Percentiles rank a stretch among this genome's conserved stretches.
Evolutionary conservation across 2,113 vertebrate species (phyloP).

Genomic region (Platichthys stellatus): DNA sequence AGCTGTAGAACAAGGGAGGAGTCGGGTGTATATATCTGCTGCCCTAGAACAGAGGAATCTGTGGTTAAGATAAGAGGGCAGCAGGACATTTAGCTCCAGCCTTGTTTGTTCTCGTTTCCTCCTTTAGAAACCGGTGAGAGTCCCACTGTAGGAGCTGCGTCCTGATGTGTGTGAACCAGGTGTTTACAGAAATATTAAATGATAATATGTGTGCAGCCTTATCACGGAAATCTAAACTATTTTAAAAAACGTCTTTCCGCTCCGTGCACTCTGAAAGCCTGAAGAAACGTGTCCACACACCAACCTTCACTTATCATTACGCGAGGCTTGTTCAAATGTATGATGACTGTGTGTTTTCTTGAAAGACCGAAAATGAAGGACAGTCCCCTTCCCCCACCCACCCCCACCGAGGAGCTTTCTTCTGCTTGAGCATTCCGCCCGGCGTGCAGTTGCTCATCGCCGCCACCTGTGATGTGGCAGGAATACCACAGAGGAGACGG

Average conservation of each 20-base stretch:
- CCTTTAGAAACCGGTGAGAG: conserved; percentile 29
- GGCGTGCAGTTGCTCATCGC: conserved; percentile 51
- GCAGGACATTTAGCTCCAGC: conserved; percentile 55
- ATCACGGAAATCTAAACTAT: conserved; percentile 4
- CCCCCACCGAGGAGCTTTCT: neutral
- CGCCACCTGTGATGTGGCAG: conserved; percentile 74
- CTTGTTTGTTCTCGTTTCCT: conserved; percentile 50
- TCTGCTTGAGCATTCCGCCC: conserved; percentile 47
- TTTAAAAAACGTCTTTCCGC: neutral
- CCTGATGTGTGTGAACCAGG: neutral
- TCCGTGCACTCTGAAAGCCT: neutral
- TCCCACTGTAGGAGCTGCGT: conserved; percentile 4
- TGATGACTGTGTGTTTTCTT: conserved; percentile 20
- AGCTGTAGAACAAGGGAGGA: conserved; percentile 23
- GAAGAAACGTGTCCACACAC: conserved; percentile 10
- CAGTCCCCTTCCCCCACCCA: neutral
- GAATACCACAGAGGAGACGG: conserved; percentile 72
- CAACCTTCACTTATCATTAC: neutral
- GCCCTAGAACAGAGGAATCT: conserved; percentile 20
- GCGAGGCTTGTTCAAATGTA: conserved; percentile 22
- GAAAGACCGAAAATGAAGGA: conserved; percentile 36
- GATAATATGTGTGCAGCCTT: conserved; percentile 1
- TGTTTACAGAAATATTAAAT: conserved; percentile 17
- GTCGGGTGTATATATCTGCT: conserved; percentile 7
- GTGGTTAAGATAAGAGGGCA: conserved; percentile 59